Evolutionary conservation across 2,888 invertebrate genomes (phyloP).

Genomic region (Scaptomyza caliginosa): DNA sequence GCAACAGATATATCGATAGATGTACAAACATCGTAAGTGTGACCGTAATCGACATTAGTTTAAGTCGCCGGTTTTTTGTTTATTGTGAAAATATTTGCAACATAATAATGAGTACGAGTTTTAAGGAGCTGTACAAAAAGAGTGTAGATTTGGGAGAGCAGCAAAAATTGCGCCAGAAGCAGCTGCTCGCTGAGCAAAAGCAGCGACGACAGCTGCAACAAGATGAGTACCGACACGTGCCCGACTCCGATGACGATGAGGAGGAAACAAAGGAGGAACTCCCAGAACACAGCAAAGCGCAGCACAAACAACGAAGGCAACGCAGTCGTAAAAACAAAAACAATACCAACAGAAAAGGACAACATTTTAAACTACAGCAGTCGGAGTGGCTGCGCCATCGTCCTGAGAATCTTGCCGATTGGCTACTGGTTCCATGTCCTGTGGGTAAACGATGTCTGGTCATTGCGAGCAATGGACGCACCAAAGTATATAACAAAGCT

Average conservation of each 20-base stretch:
- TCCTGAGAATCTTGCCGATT: constrained; percentile 90
- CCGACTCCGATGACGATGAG: constrained; percentile 11
- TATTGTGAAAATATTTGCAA: not conserved
- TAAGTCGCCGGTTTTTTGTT: constrained; percentile 30
- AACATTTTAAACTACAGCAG: constrained; percentile 88
- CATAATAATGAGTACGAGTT: constrained; percentile 42
- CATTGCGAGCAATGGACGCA: constrained; percentile 88
- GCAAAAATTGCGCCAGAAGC: constrained; percentile 75
- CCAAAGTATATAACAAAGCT: constrained; percentile 88
- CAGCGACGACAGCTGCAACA: constrained; percentile 72
- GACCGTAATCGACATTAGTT: constrained; percentile 3
- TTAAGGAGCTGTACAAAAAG: constrained; percentile 66
- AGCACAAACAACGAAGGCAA: constrained; percentile 20
- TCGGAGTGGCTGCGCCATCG: constrained; percentile 97
- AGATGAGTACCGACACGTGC: constrained; percentile 61
- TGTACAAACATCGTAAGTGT: not conserved
- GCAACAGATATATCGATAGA: constrained; percentile 19
- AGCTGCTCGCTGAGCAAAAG: constrained; percentile 77
- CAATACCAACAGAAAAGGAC: constrained; percentile 15
- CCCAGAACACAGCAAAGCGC: constrained; percentile 6
- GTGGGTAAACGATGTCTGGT: constrained; percentile 92
- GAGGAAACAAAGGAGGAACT: constrained; percentile 2
- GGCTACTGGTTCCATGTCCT: constrained; percentile 92
- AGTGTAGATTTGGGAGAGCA: constrained; percentile 43
- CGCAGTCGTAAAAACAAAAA: constrained; percentile 31